Conservation (phyloP, 2,113 vertebrate species). For the Carollia perspicillata region DNA sequence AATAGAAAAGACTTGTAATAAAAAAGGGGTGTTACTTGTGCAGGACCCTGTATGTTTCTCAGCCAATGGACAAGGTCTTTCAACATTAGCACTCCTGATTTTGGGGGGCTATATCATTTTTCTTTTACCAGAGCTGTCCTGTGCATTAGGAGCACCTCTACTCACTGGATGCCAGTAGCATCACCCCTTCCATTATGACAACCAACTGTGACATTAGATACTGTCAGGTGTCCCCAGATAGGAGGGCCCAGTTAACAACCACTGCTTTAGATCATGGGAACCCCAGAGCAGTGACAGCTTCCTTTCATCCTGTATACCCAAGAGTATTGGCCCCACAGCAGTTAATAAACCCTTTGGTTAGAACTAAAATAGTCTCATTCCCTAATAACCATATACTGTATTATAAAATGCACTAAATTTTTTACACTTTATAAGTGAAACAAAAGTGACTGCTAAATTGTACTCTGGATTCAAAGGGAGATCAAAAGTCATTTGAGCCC, state of each 20-base stretch:
- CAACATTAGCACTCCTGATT: neutral
- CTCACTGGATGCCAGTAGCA: neutral
- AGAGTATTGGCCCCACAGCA: neutral
- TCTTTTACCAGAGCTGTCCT: neutral
- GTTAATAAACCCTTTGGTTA: neutral
- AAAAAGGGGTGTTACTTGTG: no score
- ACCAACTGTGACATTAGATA: neutral
- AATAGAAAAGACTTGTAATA: no score
- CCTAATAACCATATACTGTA: neutral
- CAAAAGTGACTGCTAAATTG: neutral
- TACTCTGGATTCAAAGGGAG: neutral
- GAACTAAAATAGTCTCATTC: neutral
- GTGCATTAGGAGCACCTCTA: neutral
- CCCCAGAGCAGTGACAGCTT: neutral
- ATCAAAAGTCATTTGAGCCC: constrained; percentile 5
- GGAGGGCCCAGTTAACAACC: fast-evolving
- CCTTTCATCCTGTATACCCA: neutral
- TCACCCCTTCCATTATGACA: neutral
- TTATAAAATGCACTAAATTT: neutral
- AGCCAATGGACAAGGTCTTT: neutral
- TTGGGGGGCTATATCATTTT: neutral
- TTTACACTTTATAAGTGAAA: neutral
- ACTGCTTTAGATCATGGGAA: neutral
- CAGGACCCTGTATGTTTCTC: neutral
- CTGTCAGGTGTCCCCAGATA: neutral